phyloP scores from a whole-genome alignment of 2,888 invertebrate species.

The Acronicta aceris region DNA sequence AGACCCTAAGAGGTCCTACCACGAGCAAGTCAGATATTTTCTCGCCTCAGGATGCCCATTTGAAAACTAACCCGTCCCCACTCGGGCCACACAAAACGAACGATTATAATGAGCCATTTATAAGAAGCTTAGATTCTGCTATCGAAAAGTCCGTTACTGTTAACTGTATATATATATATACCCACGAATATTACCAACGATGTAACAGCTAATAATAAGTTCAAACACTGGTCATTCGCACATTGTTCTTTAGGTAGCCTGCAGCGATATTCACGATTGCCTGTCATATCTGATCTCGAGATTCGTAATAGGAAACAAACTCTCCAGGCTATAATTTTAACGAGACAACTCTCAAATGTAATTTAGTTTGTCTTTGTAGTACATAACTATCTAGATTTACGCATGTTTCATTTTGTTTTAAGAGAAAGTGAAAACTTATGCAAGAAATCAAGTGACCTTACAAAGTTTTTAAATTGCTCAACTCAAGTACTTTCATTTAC shows the following conservation, averaged over 20 bases:
- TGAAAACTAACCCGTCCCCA: too few relatives aligned
- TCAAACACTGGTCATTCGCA: conserved; percentile 52
- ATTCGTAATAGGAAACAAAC: conserved; percentile 45
- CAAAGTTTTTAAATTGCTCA: conserved; percentile 7
- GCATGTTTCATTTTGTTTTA: conserved; percentile 18
- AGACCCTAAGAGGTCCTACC: too few relatives aligned
- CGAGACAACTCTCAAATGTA: conserved; percentile 39
- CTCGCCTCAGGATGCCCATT: too few relatives aligned
- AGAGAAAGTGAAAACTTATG: conserved; percentile 49
- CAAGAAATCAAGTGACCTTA: conserved; percentile 31
- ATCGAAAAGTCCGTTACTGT: too few relatives aligned
- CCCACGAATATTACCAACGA: background rate
- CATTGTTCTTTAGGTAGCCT: conserved; percentile 58
- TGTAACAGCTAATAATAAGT: conserved; percentile 7
- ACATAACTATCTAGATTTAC: conserved; percentile 29
- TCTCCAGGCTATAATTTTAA: conserved; percentile 43
- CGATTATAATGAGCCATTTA: too few relatives aligned
- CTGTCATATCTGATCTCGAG: conserved; percentile 60
- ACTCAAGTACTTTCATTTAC: conserved; percentile 15
- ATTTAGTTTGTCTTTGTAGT: conserved; percentile 36
- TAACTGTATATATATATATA: too few relatives aligned
- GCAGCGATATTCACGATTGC: conserved; percentile 58
- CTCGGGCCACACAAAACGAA: too few relatives aligned
- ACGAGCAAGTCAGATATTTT: too few relatives aligned
- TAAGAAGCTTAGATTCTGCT: too few relatives aligned